These are phyloP conservation scores for Australoheros facetus DNA, from an alignment of 2,797 vertebrate genomes.

Conservation along the genomic window DNA sequence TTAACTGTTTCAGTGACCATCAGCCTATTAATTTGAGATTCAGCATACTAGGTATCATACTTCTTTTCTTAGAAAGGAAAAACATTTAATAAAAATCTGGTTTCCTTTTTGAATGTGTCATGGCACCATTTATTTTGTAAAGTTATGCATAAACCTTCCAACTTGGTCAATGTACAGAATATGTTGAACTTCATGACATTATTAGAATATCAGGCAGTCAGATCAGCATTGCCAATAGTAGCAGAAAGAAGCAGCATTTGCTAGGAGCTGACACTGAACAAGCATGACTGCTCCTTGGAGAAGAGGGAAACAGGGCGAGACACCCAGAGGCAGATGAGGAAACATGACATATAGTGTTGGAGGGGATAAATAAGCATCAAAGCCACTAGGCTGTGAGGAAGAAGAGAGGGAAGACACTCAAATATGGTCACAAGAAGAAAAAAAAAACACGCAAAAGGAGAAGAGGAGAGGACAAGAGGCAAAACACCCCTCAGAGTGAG, in stretches of 20 bases:
- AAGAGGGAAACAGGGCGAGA: constrained; percentile 39
- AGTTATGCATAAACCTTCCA: constrained; percentile 80
- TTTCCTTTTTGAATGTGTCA: constrained; percentile 67
- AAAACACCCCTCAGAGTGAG: constrained; percentile 9
- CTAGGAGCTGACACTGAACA: constrained; percentile 60
- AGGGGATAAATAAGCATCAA: constrained; percentile 60
- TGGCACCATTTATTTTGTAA: constrained; percentile 82
- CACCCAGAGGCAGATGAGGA: constrained; percentile 55
- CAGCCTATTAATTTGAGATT: not conserved
- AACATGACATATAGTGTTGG: constrained; percentile 58
- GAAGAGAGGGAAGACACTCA: constrained; percentile 51
- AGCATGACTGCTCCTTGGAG: constrained; percentile 49
- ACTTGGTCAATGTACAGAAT: constrained; percentile 78
- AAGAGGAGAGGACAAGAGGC: constrained; percentile 36
- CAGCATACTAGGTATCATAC: not conserved
- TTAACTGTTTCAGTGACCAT: constrained; percentile 8
- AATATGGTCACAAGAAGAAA: constrained; percentile 53
- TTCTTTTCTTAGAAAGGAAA: not conserved
- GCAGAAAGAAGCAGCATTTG: constrained; percentile 66
- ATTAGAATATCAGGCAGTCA: constrained; percentile 71
- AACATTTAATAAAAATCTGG: not conserved
- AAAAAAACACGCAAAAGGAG: constrained; percentile 50
- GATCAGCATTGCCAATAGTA: constrained; percentile 56
- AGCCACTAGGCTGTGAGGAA: constrained; percentile 45
- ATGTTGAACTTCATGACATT: constrained; percentile 79